phyloP scores from a whole-genome alignment of 2,888 invertebrate species.

The Heliconius sara region DNA sequence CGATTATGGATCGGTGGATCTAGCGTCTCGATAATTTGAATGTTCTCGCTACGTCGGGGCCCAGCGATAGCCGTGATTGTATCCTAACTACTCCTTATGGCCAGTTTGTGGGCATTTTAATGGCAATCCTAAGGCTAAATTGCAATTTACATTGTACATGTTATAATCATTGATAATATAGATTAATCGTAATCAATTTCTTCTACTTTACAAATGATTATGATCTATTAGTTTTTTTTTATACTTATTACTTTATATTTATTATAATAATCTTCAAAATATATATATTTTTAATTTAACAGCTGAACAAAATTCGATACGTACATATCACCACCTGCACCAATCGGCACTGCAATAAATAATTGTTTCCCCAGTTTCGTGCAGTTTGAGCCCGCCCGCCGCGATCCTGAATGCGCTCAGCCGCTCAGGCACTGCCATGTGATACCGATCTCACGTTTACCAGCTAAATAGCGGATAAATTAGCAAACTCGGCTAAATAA shows the following conservation, averaged over 20 bases:
- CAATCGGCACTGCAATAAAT: conserved; percentile 51
- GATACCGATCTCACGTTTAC: conserved; percentile 82
- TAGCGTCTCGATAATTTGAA: conserved; percentile 81
- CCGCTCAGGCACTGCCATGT: conserved; percentile 58
- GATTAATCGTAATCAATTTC: conserved; percentile 6
- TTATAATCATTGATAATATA: conserved; percentile 1
- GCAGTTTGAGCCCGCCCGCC: conserved; percentile 65
- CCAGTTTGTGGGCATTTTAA: conserved; percentile 49
- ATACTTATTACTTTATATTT: not conserved
- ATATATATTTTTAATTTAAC: not conserved
- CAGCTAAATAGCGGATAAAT: conserved; percentile 80
- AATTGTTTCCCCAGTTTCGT: conserved; percentile 54
- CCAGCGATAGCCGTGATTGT: conserved; percentile 73
- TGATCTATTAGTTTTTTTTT: not conserved
- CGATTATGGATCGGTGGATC: conserved; percentile 81
- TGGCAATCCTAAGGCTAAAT: conserved; percentile 26
- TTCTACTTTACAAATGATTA: not conserved
- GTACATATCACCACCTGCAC: conserved; percentile 34
- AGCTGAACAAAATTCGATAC: conserved; percentile 6
- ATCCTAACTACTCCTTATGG: conserved; percentile 78
- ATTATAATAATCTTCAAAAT: not conserved
- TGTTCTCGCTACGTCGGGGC: conserved; percentile 71
- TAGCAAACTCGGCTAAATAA: conserved; percentile 77
- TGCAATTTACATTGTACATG: not conserved
- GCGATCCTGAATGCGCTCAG: conserved; percentile 68